Percentiles rank a stretch among this genome's conserved stretches.
phyloP scores from a whole-genome alignment of 2,888 invertebrate genomes.

The Dryadula phaetusa region DNA sequence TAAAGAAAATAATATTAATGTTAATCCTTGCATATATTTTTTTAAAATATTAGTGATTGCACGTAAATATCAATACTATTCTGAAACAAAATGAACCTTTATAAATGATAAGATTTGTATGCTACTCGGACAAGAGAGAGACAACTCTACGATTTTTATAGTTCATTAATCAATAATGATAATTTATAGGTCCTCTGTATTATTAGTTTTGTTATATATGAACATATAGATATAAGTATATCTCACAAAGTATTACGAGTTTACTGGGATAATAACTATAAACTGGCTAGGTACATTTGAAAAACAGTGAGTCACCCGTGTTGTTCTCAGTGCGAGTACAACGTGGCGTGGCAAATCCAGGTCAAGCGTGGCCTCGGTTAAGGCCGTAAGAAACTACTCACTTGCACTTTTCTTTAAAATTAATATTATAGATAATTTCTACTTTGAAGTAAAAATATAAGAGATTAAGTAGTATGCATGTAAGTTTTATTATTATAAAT shows the following conservation, averaged over 20 bases:
- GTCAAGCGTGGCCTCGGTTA: conserved; percentile 71
- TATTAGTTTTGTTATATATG: no score
- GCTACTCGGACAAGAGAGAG: not conserved
- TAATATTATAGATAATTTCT: not conserved
- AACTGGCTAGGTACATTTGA: conserved; percentile 23
- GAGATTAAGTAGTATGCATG: no score
- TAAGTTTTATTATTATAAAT: not conserved
- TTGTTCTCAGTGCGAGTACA: conserved; percentile 27
- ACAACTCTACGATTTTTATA: not conserved
- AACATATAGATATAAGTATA: conserved; percentile 4
- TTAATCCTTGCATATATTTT: not conserved
- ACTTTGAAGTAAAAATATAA: not conserved
- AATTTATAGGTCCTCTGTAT: not conserved
- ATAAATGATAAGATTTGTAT: not conserved
- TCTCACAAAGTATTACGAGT: conserved; percentile 3
- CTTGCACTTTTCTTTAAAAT: conserved; percentile 30
- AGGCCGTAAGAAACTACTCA: conserved; percentile 57
- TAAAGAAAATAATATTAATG: not conserved
- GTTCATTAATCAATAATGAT: not conserved
- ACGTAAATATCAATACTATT: not conserved
- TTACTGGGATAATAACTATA: conserved; percentile 11
- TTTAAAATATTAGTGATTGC: not conserved
- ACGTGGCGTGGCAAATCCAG: conserved; percentile 59
- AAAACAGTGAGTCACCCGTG: conserved; percentile 36
- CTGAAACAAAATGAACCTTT: not conserved